Base-by-base conservation (phyloP, 2,888 invertebrate genomes). In the Megaustenia siamemsis region DNA sequence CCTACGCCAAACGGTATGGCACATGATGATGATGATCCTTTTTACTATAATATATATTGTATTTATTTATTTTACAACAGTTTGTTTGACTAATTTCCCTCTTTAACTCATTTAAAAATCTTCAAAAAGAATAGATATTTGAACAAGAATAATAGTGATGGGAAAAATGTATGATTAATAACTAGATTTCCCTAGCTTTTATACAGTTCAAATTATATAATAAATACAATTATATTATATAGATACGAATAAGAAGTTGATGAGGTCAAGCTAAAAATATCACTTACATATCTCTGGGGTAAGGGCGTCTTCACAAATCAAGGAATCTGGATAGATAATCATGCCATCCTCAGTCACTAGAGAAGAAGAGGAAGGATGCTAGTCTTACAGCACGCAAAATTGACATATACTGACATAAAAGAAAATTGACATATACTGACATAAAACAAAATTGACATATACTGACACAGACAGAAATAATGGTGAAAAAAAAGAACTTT, bases 241-340 rank as follows among this genome's bases (percentile, higher is more conserved):
- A 73, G 3, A 73, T 45, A 71, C 28, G 43, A 40, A 78, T 43
- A 53, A 63, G 28, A 63, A 45, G n/a, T n/a, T 49, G 68, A 66
- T 80, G 69, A 80, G 45, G 38, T 71, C 43, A 81, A 82, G 60
- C 66, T 76, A 43, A 77, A 77, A 78, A 56, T 8, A 49, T 38
- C 21, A 84, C 84, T 84, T 84, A 84, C 84, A 84, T 84, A 84
- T 84, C 63, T 84, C 84, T 80, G 84, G 84, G 79, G 80, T 79
- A 45, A 84, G 80, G 45, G 84, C 73, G 43, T 84, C 84, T 73
- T 84, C 84, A 28, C 84, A 80, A 75, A 84, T 75, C 80, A 84
- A 84, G 73, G 84, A 71, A 75, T 84, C 84, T 69, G 84, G 80
- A 80, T 84, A 84, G 80, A 80, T 73, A 40, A 84, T 84, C 68